phyloP scores from a whole-genome alignment of 2,113 vertebrate species.

The Coptodon bakossiorum region DNA sequence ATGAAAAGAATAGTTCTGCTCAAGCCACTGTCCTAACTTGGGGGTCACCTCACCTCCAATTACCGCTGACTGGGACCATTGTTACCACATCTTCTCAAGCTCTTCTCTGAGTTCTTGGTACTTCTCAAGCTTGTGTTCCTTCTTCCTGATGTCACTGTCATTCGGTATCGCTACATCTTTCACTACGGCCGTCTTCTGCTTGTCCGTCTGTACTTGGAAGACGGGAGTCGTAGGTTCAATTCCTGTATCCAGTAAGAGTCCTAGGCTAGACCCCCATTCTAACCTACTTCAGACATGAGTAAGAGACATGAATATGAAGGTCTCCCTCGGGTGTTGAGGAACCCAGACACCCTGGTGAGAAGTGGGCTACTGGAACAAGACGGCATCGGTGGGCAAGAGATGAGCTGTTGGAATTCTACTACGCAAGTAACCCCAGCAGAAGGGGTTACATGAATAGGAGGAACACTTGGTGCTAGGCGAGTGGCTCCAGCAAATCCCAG shows the following conservation, averaged over 20 bases:
- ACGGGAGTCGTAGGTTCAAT: neutral
- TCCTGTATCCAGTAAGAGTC: neutral
- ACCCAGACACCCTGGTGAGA: neutral
- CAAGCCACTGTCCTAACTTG: neutral
- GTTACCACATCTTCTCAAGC: neutral
- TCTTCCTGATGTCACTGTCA: fast-evolving
- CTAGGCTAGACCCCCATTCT: neutral
- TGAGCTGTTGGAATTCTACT: neutral
- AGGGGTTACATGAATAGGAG: fast-evolving
- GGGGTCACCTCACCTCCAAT: fast-evolving
- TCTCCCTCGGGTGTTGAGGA: neutral
- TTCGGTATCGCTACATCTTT: fast-evolving
- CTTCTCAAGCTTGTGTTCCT: neutral
- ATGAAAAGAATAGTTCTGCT: neutral
- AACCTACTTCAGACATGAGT: neutral
- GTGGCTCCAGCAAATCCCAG: neutral
- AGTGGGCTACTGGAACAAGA: neutral
- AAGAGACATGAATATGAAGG: neutral
- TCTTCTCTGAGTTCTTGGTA: neutral
- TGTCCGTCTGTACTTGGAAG: fast-evolving
- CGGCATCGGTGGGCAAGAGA: fast-evolving
- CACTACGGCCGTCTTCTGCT: fast-evolving
- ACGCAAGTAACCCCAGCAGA: neutral
- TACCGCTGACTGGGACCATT: neutral
- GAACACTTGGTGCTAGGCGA: neutral